Conservation (phyloP, 2,888 invertebrate genomes). For the Dasysyrphus tricinctus region DNA sequence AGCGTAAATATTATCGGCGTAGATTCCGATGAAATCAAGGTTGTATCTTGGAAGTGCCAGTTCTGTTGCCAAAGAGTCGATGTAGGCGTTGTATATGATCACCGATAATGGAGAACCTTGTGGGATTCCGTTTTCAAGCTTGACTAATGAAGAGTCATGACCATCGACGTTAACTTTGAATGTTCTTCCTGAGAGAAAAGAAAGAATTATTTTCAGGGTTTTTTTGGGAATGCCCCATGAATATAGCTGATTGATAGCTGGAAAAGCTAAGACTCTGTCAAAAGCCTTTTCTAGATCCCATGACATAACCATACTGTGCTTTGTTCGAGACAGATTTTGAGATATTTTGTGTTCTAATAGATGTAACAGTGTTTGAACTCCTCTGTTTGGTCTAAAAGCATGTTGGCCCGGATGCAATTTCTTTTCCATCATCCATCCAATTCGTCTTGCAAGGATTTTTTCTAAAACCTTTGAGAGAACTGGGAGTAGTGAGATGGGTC, state of each 20-base stretch:
- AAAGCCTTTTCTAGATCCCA: constrained; percentile 13
- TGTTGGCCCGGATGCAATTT: constrained; percentile 17
- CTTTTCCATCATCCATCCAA: constrained; percentile 18
- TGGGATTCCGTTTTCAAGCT: constrained; percentile 26
- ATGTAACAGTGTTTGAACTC: constrained; percentile 24
- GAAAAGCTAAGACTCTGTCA: constrained; percentile 1
- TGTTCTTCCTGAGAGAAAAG: background rate
- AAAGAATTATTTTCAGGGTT: background rate
- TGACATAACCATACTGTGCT: constrained; percentile 22
- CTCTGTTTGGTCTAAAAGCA: constrained; percentile 22
- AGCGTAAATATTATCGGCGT: constrained; percentile 17
- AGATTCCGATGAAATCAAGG: constrained; percentile 25
- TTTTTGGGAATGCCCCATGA: constrained; percentile 18
- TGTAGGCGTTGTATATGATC: constrained; percentile 25
- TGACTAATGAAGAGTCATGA: background rate
- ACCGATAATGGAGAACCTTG: constrained; percentile 36
- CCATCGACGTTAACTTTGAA: constrained; percentile 32
- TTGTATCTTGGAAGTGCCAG: constrained; percentile 3
- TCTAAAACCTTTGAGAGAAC: constrained; percentile 32
- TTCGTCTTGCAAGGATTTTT: constrained; percentile 35
- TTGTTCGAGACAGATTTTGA: background rate
- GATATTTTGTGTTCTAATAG: constrained; percentile 9
- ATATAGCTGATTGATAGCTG: constrained; percentile 22
- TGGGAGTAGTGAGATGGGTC: constrained; percentile 20
- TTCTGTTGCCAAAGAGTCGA: background rate